Conservation (phyloP, 2,113 vertebrate genomes). For the Notothenia rossii region DNA sequence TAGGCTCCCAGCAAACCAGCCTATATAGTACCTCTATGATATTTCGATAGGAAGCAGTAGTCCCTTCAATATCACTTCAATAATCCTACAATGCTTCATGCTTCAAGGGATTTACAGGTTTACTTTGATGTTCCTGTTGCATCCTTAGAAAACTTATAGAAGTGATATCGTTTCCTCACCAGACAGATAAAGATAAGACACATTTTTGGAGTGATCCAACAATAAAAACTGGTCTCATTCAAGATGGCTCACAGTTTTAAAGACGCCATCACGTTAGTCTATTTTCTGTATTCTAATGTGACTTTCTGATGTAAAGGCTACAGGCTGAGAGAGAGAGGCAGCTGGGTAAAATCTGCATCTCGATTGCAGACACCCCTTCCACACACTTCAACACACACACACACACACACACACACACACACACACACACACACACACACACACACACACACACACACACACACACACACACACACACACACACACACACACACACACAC, state of each 20-base stretch:
- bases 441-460: conserved; percentile 8
- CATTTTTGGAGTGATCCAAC: not conserved
- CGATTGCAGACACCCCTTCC: conserved; percentile 39
- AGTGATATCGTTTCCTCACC: not conserved
- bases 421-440: conserved; percentile 20
- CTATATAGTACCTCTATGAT: not conserved
- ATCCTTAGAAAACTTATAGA: not conserved
- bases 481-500: not conserved
- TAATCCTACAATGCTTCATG: not conserved
- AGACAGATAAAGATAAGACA: not conserved
- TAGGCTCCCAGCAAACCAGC: conserved; percentile 14
- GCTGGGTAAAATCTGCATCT: conserved; percentile 68
- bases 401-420: not conserved
- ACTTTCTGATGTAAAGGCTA: conserved; percentile 39
- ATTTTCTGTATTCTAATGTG: conserved; percentile 32
- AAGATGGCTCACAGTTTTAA: conserved; percentile 1
- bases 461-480: not conserved
- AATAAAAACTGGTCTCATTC: conserved; percentile 2
- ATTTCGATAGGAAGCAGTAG: not conserved
- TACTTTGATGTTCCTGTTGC: not conserved
- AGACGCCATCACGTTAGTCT: not conserved
- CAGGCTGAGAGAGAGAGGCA: conserved; percentile 36
- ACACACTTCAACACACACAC: not conserved
- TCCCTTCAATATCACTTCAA: not conserved
- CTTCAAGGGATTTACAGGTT: not conserved